Percentiles rank a stretch among this genome's conserved stretches.
Evolutionary conservation across 2,113 vertebrate genomes (phyloP).

Genomic region (Blennius ocellaris): DNA sequence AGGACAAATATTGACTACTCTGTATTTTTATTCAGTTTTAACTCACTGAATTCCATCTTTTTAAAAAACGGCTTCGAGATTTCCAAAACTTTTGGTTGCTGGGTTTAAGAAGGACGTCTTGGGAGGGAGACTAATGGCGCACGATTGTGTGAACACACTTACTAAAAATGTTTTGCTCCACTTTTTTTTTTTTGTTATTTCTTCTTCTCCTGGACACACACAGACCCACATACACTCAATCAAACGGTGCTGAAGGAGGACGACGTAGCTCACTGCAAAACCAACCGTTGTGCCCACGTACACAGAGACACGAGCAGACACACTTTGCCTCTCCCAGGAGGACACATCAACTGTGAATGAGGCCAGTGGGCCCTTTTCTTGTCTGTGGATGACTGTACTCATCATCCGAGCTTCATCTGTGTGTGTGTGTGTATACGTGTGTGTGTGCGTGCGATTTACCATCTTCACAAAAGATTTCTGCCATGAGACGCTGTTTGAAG

Average conservation of each 20-base stretch:
- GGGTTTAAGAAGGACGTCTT: no score
- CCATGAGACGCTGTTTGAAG: slow-evolving; percentile 25
- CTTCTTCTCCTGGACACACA: background rate
- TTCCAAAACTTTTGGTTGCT: no score
- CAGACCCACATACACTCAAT: slow-evolving; percentile 50
- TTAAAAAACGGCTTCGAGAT: no score
- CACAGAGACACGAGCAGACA: slow-evolving; percentile 53
- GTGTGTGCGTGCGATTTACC: background rate
- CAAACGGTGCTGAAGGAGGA: slow-evolving; percentile 46
- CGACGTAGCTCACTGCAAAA: slow-evolving; percentile 58
- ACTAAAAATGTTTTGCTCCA: no score
- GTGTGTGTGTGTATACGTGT: background rate
- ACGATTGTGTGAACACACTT: no score
- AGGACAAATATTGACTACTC: no score
- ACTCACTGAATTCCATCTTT: no score
- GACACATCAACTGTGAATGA: slow-evolving; percentile 58
- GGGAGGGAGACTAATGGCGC: no score
- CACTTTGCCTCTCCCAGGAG: slow-evolving; percentile 57
- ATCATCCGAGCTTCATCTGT: slow-evolving; percentile 53
- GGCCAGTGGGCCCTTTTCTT: slow-evolving; percentile 72
- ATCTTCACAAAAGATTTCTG: slow-evolving; percentile 4
- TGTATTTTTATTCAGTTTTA: no score
- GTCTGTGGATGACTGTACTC: slow-evolving; percentile 64
- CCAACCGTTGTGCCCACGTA: slow-evolving; percentile 21
- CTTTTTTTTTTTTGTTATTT: no score